Percentiles rank a stretch among this genome's conserved stretches.
Evolutionary conservation across 2,888 invertebrate genomes (phyloP).

Genomic region (Pocota personata): DNA sequence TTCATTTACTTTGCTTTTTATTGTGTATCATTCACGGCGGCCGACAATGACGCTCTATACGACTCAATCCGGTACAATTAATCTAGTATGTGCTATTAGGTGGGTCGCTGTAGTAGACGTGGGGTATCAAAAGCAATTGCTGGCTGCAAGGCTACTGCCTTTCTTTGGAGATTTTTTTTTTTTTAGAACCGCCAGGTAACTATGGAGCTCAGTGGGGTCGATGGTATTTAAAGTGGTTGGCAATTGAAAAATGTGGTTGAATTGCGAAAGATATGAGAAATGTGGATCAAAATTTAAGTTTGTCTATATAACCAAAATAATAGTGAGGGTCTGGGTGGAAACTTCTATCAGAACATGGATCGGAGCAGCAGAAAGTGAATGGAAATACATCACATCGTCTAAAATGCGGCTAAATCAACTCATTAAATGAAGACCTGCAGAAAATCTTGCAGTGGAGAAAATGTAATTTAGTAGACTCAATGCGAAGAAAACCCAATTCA

Average conservation of each 20-base stretch:
- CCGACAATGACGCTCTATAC: constrained; percentile 36
- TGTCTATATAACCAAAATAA: too few relatives aligned
- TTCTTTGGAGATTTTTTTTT: constrained; percentile 6
- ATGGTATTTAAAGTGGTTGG: background rate
- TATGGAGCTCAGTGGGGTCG: background rate
- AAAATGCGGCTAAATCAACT: too few relatives aligned
- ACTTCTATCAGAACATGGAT: too few relatives aligned
- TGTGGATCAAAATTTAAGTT: too few relatives aligned
- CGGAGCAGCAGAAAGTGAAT: too few relatives aligned
- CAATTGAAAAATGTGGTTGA: background rate
- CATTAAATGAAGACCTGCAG: too few relatives aligned
- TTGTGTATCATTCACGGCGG: constrained; percentile 46
- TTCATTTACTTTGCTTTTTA: constrained; percentile 12
- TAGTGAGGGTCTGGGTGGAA: too few relatives aligned
- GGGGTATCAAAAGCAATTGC: constrained; percentile 16
- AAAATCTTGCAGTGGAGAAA: too few relatives aligned
- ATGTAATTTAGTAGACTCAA: too few relatives aligned
- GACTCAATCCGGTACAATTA: constrained; percentile 70
- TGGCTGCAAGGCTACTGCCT: constrained; percentile 42
- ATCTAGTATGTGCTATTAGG: constrained; percentile 60
- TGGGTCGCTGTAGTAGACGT: constrained; percentile 2
- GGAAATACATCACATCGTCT: too few relatives aligned
- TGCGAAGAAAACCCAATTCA: too few relatives aligned
- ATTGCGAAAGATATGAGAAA: background rate
- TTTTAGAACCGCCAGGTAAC: background rate